Conservation (phyloP, 1,140 invertebrate genomes). For the Aradophagus sp. region DNA sequence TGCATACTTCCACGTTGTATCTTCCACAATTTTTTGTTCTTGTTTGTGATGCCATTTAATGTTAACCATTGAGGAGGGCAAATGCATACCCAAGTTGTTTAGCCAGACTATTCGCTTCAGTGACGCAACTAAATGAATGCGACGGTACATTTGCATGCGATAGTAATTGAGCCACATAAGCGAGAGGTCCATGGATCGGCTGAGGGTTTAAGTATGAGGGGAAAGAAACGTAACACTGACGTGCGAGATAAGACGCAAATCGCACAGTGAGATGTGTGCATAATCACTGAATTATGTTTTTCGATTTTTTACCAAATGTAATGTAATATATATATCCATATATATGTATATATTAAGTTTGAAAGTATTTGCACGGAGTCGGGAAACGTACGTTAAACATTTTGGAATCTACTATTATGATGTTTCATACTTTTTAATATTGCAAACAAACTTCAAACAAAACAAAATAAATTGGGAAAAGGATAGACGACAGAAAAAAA, state of each 20-base stretch:
- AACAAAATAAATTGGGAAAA: constrained; percentile 9
- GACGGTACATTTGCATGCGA: constrained; percentile 12
- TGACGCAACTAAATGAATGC: constrained; percentile 13
- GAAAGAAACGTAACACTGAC: constrained; percentile 15
- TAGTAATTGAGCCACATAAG: constrained; percentile 2
- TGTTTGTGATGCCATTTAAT: constrained; percentile 26
- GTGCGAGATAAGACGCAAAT: background rate
- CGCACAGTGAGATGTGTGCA: constrained; percentile 8
- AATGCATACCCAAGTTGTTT: constrained; percentile 1
- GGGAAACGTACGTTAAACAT: constrained; percentile 23
- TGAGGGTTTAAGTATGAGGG: constrained; percentile 1
- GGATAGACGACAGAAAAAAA: background rate
- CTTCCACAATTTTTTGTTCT: constrained; percentile 61
- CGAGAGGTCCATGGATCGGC: constrained; percentile 40
- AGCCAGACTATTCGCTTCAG: background rate
- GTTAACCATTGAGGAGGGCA: constrained; percentile 6
- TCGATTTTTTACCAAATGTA: constrained; percentile 55
- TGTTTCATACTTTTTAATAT: constrained; percentile 52
- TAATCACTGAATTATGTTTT: constrained; percentile 42
- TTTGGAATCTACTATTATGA: constrained; percentile 40
- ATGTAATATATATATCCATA: constrained; percentile 56
- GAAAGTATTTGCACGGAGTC: constrained; percentile 43
- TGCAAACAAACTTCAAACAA: constrained; percentile 24
- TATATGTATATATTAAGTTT: constrained; percentile 57
- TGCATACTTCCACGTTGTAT: constrained; percentile 58